Evolutionary conservation across 2,797 vertebrate species (phyloP), one percentile per base, ranked within the genome.

Genomic region (Semaprochilodus insignis): DNA sequence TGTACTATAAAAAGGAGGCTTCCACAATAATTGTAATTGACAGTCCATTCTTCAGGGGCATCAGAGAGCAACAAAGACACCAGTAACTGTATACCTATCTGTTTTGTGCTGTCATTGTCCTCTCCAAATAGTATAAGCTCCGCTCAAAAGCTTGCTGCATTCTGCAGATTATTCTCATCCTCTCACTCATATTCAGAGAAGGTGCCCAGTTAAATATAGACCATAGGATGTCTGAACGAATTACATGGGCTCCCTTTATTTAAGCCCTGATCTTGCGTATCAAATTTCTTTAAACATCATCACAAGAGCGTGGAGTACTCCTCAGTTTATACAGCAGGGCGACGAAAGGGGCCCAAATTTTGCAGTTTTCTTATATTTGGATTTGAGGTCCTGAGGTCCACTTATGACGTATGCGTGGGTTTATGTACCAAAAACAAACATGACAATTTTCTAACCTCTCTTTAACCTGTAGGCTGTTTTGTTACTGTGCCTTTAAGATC

Each of bases 131-230:
- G 83, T 83, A 55, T 91, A 86, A 90, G 88, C 88, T 90, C 85
- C 65, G 67, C 83, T 77, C 83, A 34, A 62, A 65, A 81, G 86
- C 85, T 81, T 74, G 77, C 74, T 85, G 89, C 90, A 91, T 92
- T 91, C 88, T 73, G 6, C 74, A 91, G 89, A 92, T 94, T 91
- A 90, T 44, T 84, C 75, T 84, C 90, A 88, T 91, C 62, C 82
- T 76, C 66, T 34, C 70, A 78, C 70, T 86, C 87, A 77, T 74
- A 70, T 87, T 83, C 57, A 75, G 59, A 48, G 55, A 34, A 78
- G 77, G 62, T 23, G 16, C 62, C 74, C 57, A 65, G 83, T 73
- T 81, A 84, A 85, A 80, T 85, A 85, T 77, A 84, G 78, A 72
- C 73, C 31, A 40, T 86, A 75, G 85, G 71, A 71, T 62, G 10